A percentile compares a stretch with the other conserved stretches of the same genome.
These are phyloP conservation scores for Forbesichthys agassizii DNA, from an alignment of 2,113 vertebrate species.

Conservation along the genomic window DNA sequence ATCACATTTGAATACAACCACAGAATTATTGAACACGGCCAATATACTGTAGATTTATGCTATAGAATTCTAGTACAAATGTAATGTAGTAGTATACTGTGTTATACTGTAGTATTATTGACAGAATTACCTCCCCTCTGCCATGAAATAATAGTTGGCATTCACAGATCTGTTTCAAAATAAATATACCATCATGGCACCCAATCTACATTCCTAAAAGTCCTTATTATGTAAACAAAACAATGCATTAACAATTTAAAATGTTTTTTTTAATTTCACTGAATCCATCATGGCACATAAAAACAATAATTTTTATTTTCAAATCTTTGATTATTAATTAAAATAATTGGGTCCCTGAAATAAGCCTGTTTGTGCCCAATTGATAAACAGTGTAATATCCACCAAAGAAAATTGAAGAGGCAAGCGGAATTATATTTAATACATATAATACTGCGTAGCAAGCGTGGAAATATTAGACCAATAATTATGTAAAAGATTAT, in stretches of 20 bases:
- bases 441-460: not conserved
- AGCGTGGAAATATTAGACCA: not conserved
- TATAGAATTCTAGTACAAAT: not conserved
- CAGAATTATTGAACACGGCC: not conserved
- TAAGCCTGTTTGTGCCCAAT: not conserved
- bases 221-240: not conserved
- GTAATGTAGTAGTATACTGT: not conserved
- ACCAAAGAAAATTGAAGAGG: not conserved
- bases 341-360: not conserved
- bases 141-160: not conserved
- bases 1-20: not conserved
- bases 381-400: too few relatives aligned
- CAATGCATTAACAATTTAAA: not conserved
- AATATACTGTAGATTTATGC: too few relatives aligned
- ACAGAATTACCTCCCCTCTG: conserved; percentile 20
- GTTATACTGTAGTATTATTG: too few relatives aligned
- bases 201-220: conserved; percentile 4
- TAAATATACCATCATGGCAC: conserved; percentile 21
- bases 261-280: not conserved
- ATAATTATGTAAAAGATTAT: not conserved
- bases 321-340: not conserved
- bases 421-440: not conserved
- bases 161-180: conserved; percentile 26
- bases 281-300: not conserved
- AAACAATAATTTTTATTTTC: not conserved